A percentile compares a stretch with the other conserved stretches of the same genome.
phyloP scores from a whole-genome alignment of 2,888 invertebrate species.

The Drosophila cognata region DNA sequence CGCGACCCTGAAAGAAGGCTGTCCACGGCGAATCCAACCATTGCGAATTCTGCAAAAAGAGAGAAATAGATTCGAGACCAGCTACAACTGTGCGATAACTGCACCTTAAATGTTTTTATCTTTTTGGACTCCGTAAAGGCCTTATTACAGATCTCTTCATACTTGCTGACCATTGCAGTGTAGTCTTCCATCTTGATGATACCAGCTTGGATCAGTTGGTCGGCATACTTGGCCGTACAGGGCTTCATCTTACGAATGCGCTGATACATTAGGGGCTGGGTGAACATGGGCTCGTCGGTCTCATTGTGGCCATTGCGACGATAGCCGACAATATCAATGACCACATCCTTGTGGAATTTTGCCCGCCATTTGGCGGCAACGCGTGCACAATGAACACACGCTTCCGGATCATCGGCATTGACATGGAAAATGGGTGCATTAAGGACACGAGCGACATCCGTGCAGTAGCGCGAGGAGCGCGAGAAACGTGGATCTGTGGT shows the following conservation, averaged over 20 bases:
- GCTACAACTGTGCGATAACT: neutral
- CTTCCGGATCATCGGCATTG: slow-evolving; percentile 96
- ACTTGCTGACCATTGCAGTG: slow-evolving; percentile 84
- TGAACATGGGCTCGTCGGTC: slow-evolving; percentile 96
- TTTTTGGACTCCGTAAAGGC: slow-evolving; percentile 88
- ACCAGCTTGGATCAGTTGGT: slow-evolving; percentile 89
- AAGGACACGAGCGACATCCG: slow-evolving; percentile 94
- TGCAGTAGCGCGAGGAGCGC: slow-evolving; percentile 94
- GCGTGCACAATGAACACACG: slow-evolving; percentile 93
- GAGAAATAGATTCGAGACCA: neutral
- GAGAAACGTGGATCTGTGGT: slow-evolving; percentile 95
- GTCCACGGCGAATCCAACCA: slow-evolving; percentile 92
- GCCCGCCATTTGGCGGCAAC: slow-evolving; percentile 95
- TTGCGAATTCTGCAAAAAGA: slow-evolving; percentile 83
- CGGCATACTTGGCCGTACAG: slow-evolving; percentile 88
- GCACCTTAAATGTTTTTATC: slow-evolving; percentile 87
- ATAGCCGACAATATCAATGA: slow-evolving; percentile 93
- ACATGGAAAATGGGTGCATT: slow-evolving; percentile 97
- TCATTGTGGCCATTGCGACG: slow-evolving; percentile 96
- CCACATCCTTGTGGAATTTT: slow-evolving; percentile 92
- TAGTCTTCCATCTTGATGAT: slow-evolving; percentile 89
- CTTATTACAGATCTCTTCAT: slow-evolving; percentile 86
- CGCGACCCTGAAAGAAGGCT: slow-evolving; percentile 86
- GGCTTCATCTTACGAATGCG: slow-evolving; percentile 88
- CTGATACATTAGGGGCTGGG: slow-evolving; percentile 97